These are phyloP conservation scores for Lypha dubia DNA, from an alignment of 2,888 invertebrate genomes.

Conservation along the genomic window DNA sequence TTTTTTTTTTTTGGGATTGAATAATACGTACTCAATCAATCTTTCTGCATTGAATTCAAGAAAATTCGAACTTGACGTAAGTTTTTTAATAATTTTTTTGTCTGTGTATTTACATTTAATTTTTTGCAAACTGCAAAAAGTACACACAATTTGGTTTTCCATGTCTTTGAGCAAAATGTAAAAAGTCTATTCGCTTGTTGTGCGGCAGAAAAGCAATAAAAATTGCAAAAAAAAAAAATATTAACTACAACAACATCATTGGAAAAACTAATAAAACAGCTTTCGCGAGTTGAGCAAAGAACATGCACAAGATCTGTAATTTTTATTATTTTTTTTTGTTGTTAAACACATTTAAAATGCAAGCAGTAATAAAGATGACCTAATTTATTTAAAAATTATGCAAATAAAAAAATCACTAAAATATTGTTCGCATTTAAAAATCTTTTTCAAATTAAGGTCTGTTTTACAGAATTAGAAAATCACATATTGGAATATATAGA, in stretches of 20 bases:
- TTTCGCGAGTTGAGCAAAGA: constrained; percentile 42
- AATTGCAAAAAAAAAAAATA: constrained; percentile 37
- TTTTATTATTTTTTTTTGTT: constrained; percentile 34
- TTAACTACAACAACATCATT: constrained; percentile 39
- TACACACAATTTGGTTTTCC: constrained; percentile 60
- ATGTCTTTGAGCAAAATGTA: constrained; percentile 51
- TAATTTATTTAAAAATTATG: constrained; percentile 59
- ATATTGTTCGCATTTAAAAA: constrained; percentile 40
- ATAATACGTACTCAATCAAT: too few relatives aligned
- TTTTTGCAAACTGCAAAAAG: constrained; percentile 48
- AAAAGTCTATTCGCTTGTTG: constrained; percentile 45
- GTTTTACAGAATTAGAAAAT: constrained; percentile 32
- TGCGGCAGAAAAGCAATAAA: constrained; percentile 48
- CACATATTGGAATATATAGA: not conserved
- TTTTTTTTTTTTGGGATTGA: too few relatives aligned
- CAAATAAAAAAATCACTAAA: constrained; percentile 41
- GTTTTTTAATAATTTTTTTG: too few relatives aligned
- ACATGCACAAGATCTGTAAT: constrained; percentile 38
- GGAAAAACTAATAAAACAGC: constrained; percentile 56
- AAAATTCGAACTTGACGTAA: too few relatives aligned
- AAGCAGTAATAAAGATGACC: constrained; percentile 69
- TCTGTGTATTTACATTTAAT: constrained; percentile 3
- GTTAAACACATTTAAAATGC: constrained; percentile 53
- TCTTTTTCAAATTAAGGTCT: constrained; percentile 49
- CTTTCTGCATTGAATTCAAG: too few relatives aligned